A percentile compares a stretch with the other conserved stretches of the same genome.
These are phyloP conservation scores for Anolis carolinensis DNA, from an alignment of 2,113 vertebrate genomes.

Conservation along the genomic window DNA sequence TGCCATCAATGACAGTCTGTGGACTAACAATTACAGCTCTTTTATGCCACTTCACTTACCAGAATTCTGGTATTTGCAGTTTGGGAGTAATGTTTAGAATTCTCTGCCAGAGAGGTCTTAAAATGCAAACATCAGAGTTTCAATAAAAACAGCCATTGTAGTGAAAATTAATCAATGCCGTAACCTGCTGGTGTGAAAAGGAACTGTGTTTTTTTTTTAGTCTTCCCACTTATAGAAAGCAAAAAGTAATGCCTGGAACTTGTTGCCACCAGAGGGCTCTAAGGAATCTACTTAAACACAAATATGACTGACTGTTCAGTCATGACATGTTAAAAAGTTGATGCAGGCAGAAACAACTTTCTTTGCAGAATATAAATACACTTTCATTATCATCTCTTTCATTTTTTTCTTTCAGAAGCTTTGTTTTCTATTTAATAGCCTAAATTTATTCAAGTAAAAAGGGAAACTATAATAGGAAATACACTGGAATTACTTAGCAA, in stretches of 20 bases:
- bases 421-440: background rate
- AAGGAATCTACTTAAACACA: background rate
- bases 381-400: background rate
- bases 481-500: background rate
- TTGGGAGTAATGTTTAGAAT: no score
- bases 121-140: no score
- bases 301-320: background rate
- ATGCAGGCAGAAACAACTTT: background rate
- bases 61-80: no score
- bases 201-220: background rate
- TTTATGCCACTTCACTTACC: no score
- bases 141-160: no score
- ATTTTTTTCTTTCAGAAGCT: background rate
- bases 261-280: slow-evolving; percentile 5
- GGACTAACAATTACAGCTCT: no score
- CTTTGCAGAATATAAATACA: background rate
- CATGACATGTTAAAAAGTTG: background rate
- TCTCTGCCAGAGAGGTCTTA: no score
- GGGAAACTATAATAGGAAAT: slow-evolving; percentile 12
- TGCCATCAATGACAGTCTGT: background rate
- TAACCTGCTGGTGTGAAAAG: no score
- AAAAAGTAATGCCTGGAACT: background rate
- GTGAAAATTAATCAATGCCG: no score
- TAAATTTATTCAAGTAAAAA: background rate
- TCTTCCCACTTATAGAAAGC: background rate